Evolutionary conservation across 2,888 invertebrate species (phyloP).

Genomic region (Leptopilina drosophilae): DNA sequence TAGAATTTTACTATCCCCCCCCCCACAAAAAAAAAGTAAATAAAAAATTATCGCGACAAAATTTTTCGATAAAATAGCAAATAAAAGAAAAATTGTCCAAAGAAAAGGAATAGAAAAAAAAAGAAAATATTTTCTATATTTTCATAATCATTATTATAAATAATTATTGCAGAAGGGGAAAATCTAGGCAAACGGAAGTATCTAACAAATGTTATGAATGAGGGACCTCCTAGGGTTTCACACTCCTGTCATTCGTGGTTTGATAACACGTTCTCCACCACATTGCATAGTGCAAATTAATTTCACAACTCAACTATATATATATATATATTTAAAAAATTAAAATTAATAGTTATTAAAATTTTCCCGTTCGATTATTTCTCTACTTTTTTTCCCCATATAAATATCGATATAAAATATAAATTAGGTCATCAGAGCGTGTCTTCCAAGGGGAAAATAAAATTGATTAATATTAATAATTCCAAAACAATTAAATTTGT

Average conservation of each 20-base stretch:
- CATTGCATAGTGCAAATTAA: slow-evolving; percentile 19
- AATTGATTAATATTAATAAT: no score
- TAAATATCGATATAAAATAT: not conserved
- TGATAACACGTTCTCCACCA: slow-evolving; percentile 26
- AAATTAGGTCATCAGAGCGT: not conserved
- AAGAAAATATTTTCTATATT: slow-evolving; percentile 24
- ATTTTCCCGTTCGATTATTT: not conserved
- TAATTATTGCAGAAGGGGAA: slow-evolving; percentile 32
- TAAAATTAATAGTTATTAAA: not conserved
- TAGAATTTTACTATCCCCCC: no score
- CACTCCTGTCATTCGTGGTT: slow-evolving; percentile 26
- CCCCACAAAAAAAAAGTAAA: no score
- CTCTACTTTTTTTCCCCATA: no score
- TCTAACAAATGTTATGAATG: slow-evolving; percentile 37
- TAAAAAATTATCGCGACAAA: not conserved
- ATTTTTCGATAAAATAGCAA: not conserved
- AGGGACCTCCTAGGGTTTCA: slow-evolving; percentile 29
- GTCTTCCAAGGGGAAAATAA: no score
- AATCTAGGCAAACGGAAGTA: slow-evolving; percentile 32
- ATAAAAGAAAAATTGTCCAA: no score
- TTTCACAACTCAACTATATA: not conserved
- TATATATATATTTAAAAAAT: not conserved
- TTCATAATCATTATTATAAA: not conserved
- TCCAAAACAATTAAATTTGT: no score
- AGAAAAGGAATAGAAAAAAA: not conserved